phyloP scores from a whole-genome alignment of 2,113 vertebrate species.

The Hirundichthys speculiger region DNA sequence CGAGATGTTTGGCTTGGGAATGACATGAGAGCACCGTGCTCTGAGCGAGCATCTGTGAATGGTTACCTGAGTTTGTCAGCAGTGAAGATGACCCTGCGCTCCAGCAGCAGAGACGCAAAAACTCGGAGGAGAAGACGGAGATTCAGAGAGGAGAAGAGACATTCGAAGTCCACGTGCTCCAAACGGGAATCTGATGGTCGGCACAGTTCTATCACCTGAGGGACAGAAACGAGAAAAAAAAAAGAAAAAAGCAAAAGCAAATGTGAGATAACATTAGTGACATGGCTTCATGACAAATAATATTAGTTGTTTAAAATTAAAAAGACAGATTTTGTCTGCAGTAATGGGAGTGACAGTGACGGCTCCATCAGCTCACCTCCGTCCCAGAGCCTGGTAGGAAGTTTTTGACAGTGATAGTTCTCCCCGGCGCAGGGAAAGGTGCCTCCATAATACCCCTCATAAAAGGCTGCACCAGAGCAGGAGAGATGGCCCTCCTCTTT shows the following conservation, averaged over 20 bases:
- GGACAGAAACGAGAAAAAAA: conserved; percentile 4
- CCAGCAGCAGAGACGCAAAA: conserved; percentile 94
- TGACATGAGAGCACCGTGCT: background rate
- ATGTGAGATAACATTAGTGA: background rate
- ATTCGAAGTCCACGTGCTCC: conserved; percentile 96
- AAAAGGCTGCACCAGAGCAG: conserved; percentile 96
- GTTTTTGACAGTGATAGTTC: conserved; percentile 94
- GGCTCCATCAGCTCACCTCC: conserved; percentile 80
- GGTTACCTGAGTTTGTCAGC: conserved; percentile 96
- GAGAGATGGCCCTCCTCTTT: conserved; percentile 94
- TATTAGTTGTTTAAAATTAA: background rate
- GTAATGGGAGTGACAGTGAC: no score
- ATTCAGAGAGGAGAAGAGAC: conserved; percentile 91
- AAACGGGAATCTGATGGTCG: conserved; percentile 93
- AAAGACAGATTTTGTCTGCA: background rate
- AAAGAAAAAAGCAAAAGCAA: background rate
- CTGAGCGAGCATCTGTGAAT: background rate
- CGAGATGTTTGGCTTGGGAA: background rate
- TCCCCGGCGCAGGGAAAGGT: conserved; percentile 93
- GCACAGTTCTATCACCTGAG: conserved; percentile 92
- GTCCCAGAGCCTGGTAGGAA: conserved; percentile 96
- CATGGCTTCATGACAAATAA: background rate
- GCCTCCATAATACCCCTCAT: conserved; percentile 98
- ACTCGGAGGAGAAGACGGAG: conserved; percentile 92
- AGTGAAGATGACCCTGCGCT: conserved; percentile 95